Conservation (phyloP, 2,113 vertebrate genomes). For the Seriola aureovittata region DNA sequence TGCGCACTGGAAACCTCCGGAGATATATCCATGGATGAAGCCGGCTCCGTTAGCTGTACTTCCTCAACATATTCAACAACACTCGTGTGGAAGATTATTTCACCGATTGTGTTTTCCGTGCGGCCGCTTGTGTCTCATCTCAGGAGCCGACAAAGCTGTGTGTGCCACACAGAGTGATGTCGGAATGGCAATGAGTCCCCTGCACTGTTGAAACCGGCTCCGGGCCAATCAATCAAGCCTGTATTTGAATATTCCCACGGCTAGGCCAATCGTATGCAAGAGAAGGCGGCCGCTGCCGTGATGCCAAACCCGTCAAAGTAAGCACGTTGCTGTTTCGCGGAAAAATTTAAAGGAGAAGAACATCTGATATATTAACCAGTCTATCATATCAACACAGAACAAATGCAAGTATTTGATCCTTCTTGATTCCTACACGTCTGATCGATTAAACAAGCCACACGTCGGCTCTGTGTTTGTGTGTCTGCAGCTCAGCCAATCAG, state of each 20-base stretch:
- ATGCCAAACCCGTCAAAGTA: conserved; percentile 66
- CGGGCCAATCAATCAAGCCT: conserved; percentile 79
- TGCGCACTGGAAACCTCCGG: conserved; percentile 57
- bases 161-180: conserved; percentile 68
- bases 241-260: conserved; percentile 76
- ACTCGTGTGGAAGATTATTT: background rate
- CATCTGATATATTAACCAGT: background rate
- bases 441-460: background rate
- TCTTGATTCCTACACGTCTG: background rate
- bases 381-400: background rate
- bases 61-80: conserved; percentile 55
- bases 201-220: conserved; percentile 67
- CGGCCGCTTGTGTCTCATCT: conserved; percentile 47
- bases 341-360: conserved; percentile 75
- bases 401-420: background rate
- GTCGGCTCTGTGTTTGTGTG: background rate
- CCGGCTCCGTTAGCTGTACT: conserved; percentile 45
- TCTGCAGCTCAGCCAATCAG: conserved; percentile 12
- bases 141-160: conserved; percentile 43
- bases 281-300: conserved; percentile 69
- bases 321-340: conserved; percentile 74
- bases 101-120: conserved; percentile 25
- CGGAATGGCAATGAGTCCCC: conserved; percentile 70
- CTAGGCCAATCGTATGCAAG: conserved; percentile 72
- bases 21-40: conserved; percentile 75